A percentile compares a stretch with the other conserved stretches of the same genome.
These are phyloP conservation scores for Teleiodes luculella DNA, from an alignment of 2,888 invertebrate species.

Conservation along the genomic window DNA sequence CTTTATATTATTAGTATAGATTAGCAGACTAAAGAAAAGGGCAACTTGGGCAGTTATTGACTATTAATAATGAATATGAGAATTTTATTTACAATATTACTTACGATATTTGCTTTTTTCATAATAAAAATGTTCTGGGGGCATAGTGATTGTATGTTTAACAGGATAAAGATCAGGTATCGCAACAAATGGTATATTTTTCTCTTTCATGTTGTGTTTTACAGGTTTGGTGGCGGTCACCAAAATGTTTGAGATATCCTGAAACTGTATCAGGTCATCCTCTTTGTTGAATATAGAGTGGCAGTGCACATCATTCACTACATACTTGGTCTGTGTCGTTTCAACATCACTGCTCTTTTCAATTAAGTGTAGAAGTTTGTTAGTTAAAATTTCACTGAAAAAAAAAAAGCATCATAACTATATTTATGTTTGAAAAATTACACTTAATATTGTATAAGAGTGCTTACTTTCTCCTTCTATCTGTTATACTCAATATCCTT, in stretches of 20 bases:
- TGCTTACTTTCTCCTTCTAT: constrained; percentile 82
- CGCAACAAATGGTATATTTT: constrained; percentile 68
- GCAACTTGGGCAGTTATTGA: too few species aligned
- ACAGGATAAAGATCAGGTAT: constrained; percentile 88
- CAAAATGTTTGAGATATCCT: constrained; percentile 81
- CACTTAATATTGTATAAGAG: not conserved
- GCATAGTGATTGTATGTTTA: constrained; percentile 83
- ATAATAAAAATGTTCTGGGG: constrained; percentile 81
- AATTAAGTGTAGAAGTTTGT: constrained; percentile 82
- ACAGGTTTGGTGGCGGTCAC: constrained; percentile 82
- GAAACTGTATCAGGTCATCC: constrained; percentile 80
- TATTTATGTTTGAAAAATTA: not conserved
- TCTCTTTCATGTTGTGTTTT: constrained; percentile 64
- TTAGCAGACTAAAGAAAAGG: too few species aligned
- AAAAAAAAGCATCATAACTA: not conserved
- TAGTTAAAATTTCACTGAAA: constrained; percentile 80
- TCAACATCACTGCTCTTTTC: constrained; percentile 80
- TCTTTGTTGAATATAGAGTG: constrained; percentile 80
- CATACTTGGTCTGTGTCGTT: constrained; percentile 73
- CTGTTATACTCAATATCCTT: constrained; percentile 86
- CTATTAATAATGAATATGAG: too few species aligned
- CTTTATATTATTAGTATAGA: too few species aligned
- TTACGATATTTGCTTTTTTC: constrained; percentile 84
- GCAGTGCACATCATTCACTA: constrained; percentile 79
- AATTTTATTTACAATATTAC: too few species aligned